Conservation (phyloP, 2,113 vertebrate species). For the Proteles cristata region DNA sequence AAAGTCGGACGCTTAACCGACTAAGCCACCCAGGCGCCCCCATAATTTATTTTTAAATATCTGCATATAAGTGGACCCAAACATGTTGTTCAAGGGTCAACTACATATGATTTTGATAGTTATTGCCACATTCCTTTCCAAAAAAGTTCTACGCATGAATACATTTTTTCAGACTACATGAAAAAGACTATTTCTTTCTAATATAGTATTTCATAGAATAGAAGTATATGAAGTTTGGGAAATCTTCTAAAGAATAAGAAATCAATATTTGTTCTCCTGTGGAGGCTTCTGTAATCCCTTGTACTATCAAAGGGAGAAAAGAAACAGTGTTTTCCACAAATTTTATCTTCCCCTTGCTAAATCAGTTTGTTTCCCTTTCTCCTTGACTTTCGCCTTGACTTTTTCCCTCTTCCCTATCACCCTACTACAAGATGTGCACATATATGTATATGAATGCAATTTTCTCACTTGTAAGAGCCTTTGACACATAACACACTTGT, state of each 20-base stretch:
- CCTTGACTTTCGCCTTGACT: no score
- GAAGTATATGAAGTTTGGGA: background rate
- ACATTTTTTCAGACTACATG: background rate
- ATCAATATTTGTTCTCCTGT: background rate
- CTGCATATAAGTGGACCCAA: background rate
- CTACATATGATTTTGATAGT: background rate
- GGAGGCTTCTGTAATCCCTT: background rate
- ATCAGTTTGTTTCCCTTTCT: background rate
- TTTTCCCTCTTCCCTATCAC: background rate
- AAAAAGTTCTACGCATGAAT: background rate
- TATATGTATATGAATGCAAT: background rate
- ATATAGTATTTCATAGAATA: background rate
- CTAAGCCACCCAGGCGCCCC: no score
- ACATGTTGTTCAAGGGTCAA: background rate
- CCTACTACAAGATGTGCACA: background rate
- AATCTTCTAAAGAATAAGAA: slow-evolving; percentile 6
- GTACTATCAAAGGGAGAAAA: background rate
- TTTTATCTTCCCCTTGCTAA: background rate
- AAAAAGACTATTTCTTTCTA: background rate
- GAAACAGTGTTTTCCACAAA: background rate
- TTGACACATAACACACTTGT: background rate
- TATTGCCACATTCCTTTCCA: background rate
- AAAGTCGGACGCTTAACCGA: no score
- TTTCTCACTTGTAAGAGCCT: background rate
- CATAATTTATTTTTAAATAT: background rate